Conservation (phyloP, 92 coral and sea anemone species). For the Bergia puertoricense region DNA sequence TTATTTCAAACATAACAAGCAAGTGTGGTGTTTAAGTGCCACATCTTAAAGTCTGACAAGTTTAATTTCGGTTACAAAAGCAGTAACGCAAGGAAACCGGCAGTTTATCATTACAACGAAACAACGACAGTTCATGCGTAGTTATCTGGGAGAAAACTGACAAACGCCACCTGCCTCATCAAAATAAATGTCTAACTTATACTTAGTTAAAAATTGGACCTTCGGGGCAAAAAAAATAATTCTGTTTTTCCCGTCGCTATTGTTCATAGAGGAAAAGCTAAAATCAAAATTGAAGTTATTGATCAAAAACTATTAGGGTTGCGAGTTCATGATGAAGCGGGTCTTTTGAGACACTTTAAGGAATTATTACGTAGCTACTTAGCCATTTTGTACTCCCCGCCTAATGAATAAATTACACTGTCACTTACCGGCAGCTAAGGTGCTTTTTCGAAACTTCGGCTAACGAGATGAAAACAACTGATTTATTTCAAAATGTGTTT, state of each 20-base stretch:
- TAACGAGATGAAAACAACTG: neutral
- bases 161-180: neutral
- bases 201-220: neutral
- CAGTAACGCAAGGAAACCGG: neutral
- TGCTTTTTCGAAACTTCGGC: neutral
- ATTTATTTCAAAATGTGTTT: neutral
- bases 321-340: neutral
- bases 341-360: neutral
- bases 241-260: neutral
- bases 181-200: neutral
- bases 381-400: neutral
- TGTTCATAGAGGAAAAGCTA: neutral
- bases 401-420: neutral
- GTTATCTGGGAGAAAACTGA: neutral
- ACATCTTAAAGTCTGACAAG: neutral
- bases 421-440: neutral
- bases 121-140: neutral
- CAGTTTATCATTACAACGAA: neutral
- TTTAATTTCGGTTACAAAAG: neutral
- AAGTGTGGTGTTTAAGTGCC: neutral
- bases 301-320: neutral
- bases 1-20: neutral
- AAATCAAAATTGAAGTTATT: no score
- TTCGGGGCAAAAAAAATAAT: neutral
- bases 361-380: neutral